These are phyloP conservation scores for Hycleus phaleratus DNA, from an alignment of 1,140 invertebrate species.

Conservation along the genomic window DNA sequence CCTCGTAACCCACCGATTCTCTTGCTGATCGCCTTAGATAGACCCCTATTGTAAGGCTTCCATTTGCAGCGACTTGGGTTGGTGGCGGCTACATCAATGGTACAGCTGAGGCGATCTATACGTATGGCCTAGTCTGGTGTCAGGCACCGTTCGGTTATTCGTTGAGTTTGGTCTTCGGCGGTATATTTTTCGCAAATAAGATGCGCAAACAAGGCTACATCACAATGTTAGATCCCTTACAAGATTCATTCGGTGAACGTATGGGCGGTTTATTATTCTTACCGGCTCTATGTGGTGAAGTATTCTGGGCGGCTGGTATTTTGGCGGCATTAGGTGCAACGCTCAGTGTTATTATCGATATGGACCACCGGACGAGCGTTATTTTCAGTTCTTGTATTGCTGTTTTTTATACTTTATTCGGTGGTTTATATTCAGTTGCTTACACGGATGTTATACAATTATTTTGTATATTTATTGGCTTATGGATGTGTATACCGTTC, in stretches of 20 bases:
- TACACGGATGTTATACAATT: constrained; percentile 99
- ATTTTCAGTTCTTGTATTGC: constrained; percentile 94
- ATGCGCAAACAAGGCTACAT: constrained; percentile 97
- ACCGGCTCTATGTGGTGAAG: constrained; percentile 91
- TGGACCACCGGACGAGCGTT: constrained; percentile 86
- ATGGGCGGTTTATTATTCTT: constrained; percentile 96
- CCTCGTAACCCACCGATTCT: neutral
- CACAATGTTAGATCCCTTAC: constrained; percentile 97
- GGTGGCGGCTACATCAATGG: constrained; percentile 99
- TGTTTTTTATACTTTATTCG: constrained; percentile 95
- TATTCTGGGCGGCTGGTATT: constrained; percentile 40
- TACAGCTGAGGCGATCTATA: constrained; percentile 93
- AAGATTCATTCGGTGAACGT: constrained; percentile 89
- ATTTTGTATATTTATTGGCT: constrained; percentile 95
- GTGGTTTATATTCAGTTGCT: constrained; percentile 95
- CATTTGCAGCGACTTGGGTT: constrained; percentile 84
- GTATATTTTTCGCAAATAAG: constrained; percentile 94
- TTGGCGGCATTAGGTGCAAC: constrained; percentile 66
- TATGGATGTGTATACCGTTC: constrained; percentile 98
- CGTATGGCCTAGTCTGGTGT: constrained; percentile 85
- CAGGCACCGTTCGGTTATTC: constrained; percentile 97
- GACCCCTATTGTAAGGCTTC: neutral
- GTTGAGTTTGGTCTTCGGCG: constrained; percentile 87
- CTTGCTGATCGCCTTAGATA: neutral
- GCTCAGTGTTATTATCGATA: constrained; percentile 91